These are phyloP conservation scores for Beaufortia kweichowensis DNA, from an alignment of 2,113 vertebrate species.

Conservation along the genomic window DNA sequence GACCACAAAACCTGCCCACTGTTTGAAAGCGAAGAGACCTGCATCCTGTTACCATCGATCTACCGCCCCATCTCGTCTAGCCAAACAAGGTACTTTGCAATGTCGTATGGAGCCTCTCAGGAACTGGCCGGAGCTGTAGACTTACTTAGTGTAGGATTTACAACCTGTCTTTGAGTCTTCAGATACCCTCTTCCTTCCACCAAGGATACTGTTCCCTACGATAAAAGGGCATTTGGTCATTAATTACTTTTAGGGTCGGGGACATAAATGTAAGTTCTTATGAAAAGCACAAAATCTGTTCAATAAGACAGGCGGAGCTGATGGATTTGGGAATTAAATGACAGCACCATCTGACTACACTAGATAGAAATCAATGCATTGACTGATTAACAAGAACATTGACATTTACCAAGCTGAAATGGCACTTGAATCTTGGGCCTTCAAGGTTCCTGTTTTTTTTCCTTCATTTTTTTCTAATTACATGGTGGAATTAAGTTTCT, in stretches of 20 bases:
- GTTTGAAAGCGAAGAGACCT: slow-evolving; percentile 49
- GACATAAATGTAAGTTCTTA: slow-evolving; percentile 12
- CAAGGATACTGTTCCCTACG: neutral
- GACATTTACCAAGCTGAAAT: slow-evolving; percentile 46
- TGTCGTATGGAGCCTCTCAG: slow-evolving; percentile 22
- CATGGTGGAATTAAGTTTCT: slow-evolving; percentile 41
- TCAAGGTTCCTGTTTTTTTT: neutral
- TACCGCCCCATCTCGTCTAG: slow-evolving; percentile 38
- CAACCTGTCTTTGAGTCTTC: slow-evolving; percentile 15
- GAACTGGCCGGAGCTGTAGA: slow-evolving; percentile 20
- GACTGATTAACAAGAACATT: slow-evolving; percentile 51
- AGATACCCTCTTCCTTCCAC: slow-evolving; percentile 14
- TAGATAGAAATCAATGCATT: slow-evolving; percentile 51
- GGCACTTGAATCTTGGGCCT: neutral
- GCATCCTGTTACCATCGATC: slow-evolving; percentile 54
- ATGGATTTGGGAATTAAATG: neutral
- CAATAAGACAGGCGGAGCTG: neutral
- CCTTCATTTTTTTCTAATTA: slow-evolving; percentile 30
- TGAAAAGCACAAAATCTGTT: slow-evolving; percentile 8
- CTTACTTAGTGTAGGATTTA: slow-evolving; percentile 7
- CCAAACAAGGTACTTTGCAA: slow-evolving; percentile 16
- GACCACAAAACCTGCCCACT: slow-evolving; percentile 46
- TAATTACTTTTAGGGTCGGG: slow-evolving; percentile 8
- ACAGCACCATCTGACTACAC: slow-evolving; percentile 18
- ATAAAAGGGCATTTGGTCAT: neutral